Base-by-base conservation (phyloP, 2,888 invertebrate genomes). In the Archaeoteleia sp. region DNA sequence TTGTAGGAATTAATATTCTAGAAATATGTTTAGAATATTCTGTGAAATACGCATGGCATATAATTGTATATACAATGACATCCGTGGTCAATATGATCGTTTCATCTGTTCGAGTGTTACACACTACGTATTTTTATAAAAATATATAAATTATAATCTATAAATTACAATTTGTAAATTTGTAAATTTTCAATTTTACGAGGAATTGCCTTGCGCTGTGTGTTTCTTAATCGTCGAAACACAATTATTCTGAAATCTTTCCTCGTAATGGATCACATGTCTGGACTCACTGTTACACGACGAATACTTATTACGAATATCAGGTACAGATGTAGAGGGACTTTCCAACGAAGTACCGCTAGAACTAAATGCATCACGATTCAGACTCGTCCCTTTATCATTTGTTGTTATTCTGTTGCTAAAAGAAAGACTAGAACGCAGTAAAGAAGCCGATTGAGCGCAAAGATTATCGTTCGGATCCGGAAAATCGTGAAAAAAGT, bases 141-240 rank as follows among this genome's bases (percentile, higher is more conserved):
- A 23, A 3, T 3, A 5, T 23, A 9, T 12, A 7, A 10, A 9
- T 35, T 13, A n/a, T n/a, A n/a, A n/a, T n/a, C n/a, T n/a, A n/a
- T n/a, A n/a, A n/a, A n/a, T n/a, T n/a, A n/a, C n/a, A 12, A 7
- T 35, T 35, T 39, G n/a, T 39, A 8, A 39, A 39, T 15, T 29
- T 29, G 29, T 29, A 29, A 29, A 29, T 7, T n/a, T 7, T 2
- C 6, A 29, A 29, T 29, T 29, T 9, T 2, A 2, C 2, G 2
- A 29, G n/a, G 29, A 29, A 29, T 29, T n/a, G n/a, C 29, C n/a
- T n/a, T 58, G 39, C 4, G 42, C 23, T n/a, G n/a, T 35, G n/a
- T 65, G 65, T 17, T 73, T 73, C 17, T 70, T 75, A 23, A 75
- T 77, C 1, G 76, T 75, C 1, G 77, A 73, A 0, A 76, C 75